phyloP scores from a whole-genome alignment of 1,140 invertebrate genomes.

The Oncopodura yosiiana region DNA sequence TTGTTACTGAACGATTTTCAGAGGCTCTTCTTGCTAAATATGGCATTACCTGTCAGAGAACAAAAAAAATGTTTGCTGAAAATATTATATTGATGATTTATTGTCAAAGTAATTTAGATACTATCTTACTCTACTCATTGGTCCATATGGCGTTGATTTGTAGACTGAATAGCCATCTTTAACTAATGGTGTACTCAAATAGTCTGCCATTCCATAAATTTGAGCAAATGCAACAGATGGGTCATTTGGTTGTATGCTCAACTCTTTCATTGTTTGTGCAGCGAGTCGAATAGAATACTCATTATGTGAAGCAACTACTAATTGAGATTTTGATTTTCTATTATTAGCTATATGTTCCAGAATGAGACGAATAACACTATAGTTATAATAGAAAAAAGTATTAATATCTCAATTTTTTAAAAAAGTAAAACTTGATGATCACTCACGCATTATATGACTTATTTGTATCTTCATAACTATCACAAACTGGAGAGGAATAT shows the following conservation, averaged over 20 bases:
- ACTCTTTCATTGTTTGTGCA: constrained; percentile 27
- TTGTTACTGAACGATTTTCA: constrained; percentile 46
- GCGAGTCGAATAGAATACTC: constrained; percentile 38
- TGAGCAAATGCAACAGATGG: constrained; percentile 46
- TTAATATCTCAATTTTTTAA: background rate
- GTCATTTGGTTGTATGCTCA: constrained; percentile 18
- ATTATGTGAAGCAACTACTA: constrained; percentile 42
- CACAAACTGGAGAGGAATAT: constrained; percentile 35
- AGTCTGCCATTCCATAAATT: constrained; percentile 50
- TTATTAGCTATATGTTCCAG: constrained; percentile 25
- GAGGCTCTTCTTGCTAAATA: constrained; percentile 46
- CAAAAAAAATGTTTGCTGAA: background rate
- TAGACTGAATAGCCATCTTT: constrained; percentile 46
- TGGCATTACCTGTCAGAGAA: constrained; percentile 26
- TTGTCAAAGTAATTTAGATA: background rate
- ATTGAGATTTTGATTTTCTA: constrained; percentile 13
- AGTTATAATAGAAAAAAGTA: constrained; percentile 23
- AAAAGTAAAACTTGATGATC: too few relatives aligned
- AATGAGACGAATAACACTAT: constrained; percentile 17
- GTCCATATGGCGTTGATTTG: constrained; percentile 51
- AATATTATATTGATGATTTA: background rate
- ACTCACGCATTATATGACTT: constrained; percentile 37
- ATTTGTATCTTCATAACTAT: constrained; percentile 37
- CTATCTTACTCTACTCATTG: constrained; percentile 44
- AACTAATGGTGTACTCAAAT: constrained; percentile 46